These are phyloP conservation scores for Carlito syrichta DNA, from an alignment of 2,113 vertebrate genomes.

Conservation along the genomic window DNA sequence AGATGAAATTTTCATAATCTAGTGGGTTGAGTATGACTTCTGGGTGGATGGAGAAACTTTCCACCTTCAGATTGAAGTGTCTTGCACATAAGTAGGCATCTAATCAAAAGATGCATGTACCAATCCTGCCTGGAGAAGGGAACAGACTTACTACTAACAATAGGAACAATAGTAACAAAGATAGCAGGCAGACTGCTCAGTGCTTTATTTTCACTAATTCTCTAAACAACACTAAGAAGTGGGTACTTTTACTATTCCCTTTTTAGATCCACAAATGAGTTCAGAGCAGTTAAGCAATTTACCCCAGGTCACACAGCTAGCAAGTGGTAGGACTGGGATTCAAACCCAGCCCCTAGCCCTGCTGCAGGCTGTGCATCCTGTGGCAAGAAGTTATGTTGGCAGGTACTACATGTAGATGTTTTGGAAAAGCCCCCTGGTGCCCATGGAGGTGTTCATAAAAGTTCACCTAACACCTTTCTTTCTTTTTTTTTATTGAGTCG, in stretches of 20 bases:
- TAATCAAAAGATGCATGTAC: not conserved
- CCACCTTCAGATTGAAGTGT: not conserved
- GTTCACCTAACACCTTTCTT: not conserved
- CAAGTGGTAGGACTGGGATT: not conserved
- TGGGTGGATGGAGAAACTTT: not conserved
- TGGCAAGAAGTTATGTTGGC: not conserved
- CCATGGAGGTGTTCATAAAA: not conserved
- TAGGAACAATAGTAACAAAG: rapidly evolving
- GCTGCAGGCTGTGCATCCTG: not conserved
- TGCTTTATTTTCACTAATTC: not conserved
- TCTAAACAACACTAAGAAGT: not conserved
- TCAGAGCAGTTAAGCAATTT: not conserved
- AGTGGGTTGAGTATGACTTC: not conserved
- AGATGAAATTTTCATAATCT: not conserved
- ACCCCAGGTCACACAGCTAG: not conserved
- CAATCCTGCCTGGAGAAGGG: not conserved
- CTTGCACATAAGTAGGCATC: not conserved
- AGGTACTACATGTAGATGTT: not conserved
- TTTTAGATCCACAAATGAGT: not conserved
- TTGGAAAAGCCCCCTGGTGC: not conserved
- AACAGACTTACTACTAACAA: not conserved
- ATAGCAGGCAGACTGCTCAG: not conserved
- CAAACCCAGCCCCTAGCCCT: too few species aligned
- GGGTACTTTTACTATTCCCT: not conserved
- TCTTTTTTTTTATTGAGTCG: too few species aligned